phyloP scores from a whole-genome alignment of 2,888 invertebrate species.

The Ophraella communa region DNA sequence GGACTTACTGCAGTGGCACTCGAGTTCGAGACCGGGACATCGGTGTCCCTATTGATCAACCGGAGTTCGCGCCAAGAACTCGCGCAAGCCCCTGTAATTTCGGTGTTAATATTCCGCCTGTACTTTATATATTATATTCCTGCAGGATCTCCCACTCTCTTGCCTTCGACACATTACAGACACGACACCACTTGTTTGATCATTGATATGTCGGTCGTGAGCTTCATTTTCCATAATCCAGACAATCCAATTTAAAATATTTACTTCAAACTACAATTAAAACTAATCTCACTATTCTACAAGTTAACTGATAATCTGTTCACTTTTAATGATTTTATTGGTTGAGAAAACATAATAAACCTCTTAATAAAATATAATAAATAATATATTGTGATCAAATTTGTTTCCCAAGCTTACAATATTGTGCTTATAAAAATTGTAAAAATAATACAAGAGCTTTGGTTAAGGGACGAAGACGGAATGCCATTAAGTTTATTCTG shows the following conservation, averaged over 20 bases:
- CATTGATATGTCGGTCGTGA: slow-evolving; percentile 9
- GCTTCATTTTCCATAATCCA: neutral
- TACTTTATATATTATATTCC: slow-evolving; percentile 24
- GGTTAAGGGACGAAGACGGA: too few species aligned
- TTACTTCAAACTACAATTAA: neutral
- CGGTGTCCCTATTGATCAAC: slow-evolving; percentile 51
- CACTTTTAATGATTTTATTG: too few species aligned
- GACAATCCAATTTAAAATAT: too few species aligned
- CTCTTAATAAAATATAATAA: too few species aligned
- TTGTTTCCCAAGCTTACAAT: too few species aligned
- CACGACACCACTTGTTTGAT: slow-evolving; percentile 32
- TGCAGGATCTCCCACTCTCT: slow-evolving; percentile 31
- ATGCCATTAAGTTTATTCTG: too few species aligned
- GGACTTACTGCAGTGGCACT: slow-evolving; percentile 48
- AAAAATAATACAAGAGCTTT: too few species aligned
- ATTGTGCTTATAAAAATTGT: too few species aligned
- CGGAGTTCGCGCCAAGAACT: slow-evolving; percentile 52
- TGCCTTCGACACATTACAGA: slow-evolving; percentile 20
- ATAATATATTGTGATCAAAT: too few species aligned
- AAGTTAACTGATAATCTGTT: too few species aligned
- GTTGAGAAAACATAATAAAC: too few species aligned
- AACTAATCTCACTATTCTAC: too few species aligned
- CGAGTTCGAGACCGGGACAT: slow-evolving; percentile 52
- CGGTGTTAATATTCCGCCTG: slow-evolving; percentile 35
- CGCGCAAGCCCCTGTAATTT: slow-evolving; percentile 45